These are phyloP conservation scores for Staurois parvus DNA, from an alignment of 2,797 vertebrate genomes.

Conservation along the genomic window DNA sequence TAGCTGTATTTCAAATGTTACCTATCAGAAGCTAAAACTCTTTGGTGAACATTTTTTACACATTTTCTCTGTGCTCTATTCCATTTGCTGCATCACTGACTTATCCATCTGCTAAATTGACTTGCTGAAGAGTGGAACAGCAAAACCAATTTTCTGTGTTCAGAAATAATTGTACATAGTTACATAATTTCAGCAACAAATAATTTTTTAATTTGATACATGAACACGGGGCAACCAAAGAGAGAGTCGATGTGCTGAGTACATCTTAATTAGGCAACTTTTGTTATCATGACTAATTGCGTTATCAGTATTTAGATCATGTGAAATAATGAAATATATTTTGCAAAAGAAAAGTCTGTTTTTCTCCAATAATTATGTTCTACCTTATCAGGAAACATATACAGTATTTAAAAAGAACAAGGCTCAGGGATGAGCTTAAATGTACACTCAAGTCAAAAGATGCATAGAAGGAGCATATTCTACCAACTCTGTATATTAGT, in stretches of 20 bases:
- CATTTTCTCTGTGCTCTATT: constrained; percentile 1
- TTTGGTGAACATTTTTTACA: not conserved
- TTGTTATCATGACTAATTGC: not conserved
- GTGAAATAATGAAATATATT: too few relatives aligned
- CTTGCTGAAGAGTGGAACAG: not conserved
- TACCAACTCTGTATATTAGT: too few relatives aligned
- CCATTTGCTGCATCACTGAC: not conserved
- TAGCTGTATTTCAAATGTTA: not conserved
- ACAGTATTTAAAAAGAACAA: too few relatives aligned
- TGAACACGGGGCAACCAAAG: not conserved
- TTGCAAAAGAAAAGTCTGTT: too few relatives aligned
- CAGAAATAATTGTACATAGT: not conserved
- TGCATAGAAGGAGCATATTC: too few relatives aligned
- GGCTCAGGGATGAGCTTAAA: too few relatives aligned
- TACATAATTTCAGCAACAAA: not conserved
- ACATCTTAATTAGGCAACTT: not conserved
- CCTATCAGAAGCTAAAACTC: not conserved
- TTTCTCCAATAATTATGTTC: too few relatives aligned
- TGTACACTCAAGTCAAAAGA: too few relatives aligned
- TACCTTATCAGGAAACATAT: too few relatives aligned
- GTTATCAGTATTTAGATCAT: not conserved
- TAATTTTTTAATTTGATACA: not conserved
- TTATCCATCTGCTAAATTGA: not conserved
- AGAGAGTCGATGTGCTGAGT: not conserved
- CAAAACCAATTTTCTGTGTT: not conserved